A percentile compares a stretch with the other conserved stretches of the same genome.
Conservation (phyloP, 92 coral and sea anemone genomes). For the Diadumene lineata region DNA sequence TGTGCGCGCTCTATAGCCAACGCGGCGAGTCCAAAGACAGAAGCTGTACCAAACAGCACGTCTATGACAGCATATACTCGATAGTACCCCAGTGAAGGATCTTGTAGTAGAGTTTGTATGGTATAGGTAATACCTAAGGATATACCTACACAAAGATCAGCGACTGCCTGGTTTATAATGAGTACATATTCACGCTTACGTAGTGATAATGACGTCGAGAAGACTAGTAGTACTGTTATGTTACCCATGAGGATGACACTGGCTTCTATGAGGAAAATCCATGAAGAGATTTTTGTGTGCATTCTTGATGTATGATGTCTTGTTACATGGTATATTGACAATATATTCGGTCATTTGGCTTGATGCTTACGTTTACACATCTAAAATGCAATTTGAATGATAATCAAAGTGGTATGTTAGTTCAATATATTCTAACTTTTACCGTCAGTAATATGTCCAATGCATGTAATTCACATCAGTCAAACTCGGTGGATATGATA, state of each 20-base stretch:
- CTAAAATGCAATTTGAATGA: no score
- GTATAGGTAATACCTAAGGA: background rate
- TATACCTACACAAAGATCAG: constrained; percentile 15
- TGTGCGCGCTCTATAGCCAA: constrained; percentile 17
- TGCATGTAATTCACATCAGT: no score
- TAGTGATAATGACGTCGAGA: background rate
- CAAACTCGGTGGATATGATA: no score
- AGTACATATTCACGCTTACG: constrained; percentile 13
- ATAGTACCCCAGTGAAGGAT: background rate
- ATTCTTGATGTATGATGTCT: background rate
- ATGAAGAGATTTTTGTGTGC: background rate
- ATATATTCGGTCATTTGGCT: no score
- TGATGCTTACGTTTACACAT: no score
- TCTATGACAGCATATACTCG: constrained; percentile 7
- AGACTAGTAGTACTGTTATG: background rate
- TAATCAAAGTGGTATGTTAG: no score
- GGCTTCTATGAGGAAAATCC: constrained; percentile 8
- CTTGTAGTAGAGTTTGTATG: background rate
- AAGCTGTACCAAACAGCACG: constrained; percentile 8
- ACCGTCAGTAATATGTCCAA: no score
- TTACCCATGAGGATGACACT: constrained; percentile 13
- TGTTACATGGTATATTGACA: no score
- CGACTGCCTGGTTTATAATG: background rate
- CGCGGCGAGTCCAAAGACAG: constrained; percentile 13
- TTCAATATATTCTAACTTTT: no score